Base-by-base conservation (phyloP, 2,113 vertebrate species). In the Poicephalus meyeri region DNA sequence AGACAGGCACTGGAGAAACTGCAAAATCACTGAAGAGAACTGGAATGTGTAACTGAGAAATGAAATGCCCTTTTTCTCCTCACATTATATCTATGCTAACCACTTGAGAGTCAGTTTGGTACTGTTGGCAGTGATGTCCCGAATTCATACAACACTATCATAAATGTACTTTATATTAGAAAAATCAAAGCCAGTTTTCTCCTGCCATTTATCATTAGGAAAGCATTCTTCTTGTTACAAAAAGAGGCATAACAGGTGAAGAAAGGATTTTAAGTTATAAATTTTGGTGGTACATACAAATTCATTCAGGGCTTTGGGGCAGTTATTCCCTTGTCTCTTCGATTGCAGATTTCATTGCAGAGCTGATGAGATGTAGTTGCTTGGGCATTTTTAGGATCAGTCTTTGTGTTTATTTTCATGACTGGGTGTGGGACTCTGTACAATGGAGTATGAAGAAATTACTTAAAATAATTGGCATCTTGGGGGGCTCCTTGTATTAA, bases 381-480 rank as follows among this genome's bases (percentile, higher is more conserved):
- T 55, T 71, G 44, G 16, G 15, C 29, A 52, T 60, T 95, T 92
- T 80, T 64, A 13, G 4, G 65, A 41, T 23, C 44, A 31, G 16
- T 68, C 44, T 29, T 58, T 28, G 29, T 83, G 37, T 80, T 88
- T 86, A 42, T 73, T 80, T 83, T 88, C 68, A 11, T 64, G 16
- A 16, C 53, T n/a, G 19, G 16, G 10, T 0, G 0, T 46, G n/a
- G 46, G 19, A 52, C 19, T 68, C 19, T 61, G 29, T 65, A 26
- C n/a, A 66, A 7, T 44, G 10, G 73, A 63, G 8, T n/a, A 31
- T 44, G 74, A 80, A 76, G 58, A 47, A 88, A 53, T 79, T 49
- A 7, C 23, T 68, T 92, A 24, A 17, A 33, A 13, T 70, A 66
- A 37, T 23, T 61, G 24, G 14, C 23, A 58, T 8, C 80, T 25